Evolutionary conservation across 2,797 vertebrate genomes (phyloP), one percentile per base, ranked within the genome.

Genomic region (Lutjanus campechanus): DNA sequence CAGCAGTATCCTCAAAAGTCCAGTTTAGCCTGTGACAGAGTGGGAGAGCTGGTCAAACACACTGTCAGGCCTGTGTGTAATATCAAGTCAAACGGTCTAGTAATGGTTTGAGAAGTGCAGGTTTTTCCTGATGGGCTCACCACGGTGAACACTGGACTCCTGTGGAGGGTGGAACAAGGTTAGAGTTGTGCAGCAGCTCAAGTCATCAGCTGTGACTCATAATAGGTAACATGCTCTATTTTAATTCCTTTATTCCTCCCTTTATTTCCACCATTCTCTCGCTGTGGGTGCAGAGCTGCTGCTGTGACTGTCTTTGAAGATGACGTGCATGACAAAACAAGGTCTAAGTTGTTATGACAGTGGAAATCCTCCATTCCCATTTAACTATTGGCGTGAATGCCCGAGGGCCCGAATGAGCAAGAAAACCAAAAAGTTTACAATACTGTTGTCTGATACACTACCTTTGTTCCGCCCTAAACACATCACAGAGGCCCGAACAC

Each of bases 321-420:
- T 87, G 84, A 86, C 49, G 49, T 62, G 65, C 76, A 81, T 85
- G 71, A 86, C 84, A 85, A 87, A 90, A 90, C 72, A 83, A 89
- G 82, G 74, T 71, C 82, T 83, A 82, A 84, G 53, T 88, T 89
- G 85, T 90, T 91, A 71, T 90, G 87, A 88, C 81, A 86, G 80
- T 54, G 81, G 84, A 87, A 87, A 82, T 85, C 76, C 68, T 72
- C 61, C 22, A 64, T 68, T 85, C 61, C 62, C 46, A 53, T 89
- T 86, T 79, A 82, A 85, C 76, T 86, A 74, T 83, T 86, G 77
- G 51, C 63, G 44, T 62, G 73, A 87, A 84, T 75, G 86, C 88
- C 86, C 53, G 17, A 56, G 81, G 88, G 85, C 76, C 63, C 43
- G 54, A 64, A 71, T 66, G 68, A 80, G 80, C 58, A 73, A 69